Evolutionary conservation across 2,797 vertebrate species (phyloP).

Genomic region (Pitangus sulphuratus): DNA sequence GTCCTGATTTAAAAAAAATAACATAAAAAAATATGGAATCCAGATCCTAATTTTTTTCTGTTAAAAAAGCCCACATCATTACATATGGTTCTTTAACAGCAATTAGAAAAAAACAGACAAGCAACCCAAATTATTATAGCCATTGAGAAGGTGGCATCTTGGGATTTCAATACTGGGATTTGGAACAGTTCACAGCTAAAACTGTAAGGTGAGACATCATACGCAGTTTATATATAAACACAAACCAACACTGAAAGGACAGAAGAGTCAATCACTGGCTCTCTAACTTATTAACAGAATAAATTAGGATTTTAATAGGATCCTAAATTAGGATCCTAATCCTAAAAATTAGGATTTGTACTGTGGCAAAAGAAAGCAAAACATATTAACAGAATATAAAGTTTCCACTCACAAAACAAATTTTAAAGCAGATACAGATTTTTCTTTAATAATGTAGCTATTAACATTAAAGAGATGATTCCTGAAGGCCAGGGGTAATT

Average conservation of each 20-base stretch:
- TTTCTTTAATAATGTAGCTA: neutral
- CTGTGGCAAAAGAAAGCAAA: neutral
- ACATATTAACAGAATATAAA: neutral
- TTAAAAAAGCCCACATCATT: neutral
- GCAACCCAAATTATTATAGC: neutral
- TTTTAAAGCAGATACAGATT: neutral
- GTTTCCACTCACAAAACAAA: neutral
- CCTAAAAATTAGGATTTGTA: too few species aligned
- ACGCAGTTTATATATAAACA: neutral
- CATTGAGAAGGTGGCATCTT: neutral
- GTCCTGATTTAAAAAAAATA: constrained; percentile 43
- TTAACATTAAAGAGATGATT: neutral
- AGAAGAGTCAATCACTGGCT: neutral
- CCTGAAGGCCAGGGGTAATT: neutral
- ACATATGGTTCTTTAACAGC: neutral
- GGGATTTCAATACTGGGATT: neutral
- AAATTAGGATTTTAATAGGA: neutral
- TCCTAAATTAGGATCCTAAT: too few species aligned
- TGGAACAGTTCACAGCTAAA: neutral
- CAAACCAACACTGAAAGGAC: neutral
- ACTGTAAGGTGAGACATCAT: neutral
- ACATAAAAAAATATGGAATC: neutral
- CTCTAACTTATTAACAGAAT: neutral
- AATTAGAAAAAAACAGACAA: neutral
- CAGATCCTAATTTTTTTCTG: neutral